Base-by-base conservation (phyloP, 1,140 invertebrate species). In the Dinoponera quadriceps region DNA sequence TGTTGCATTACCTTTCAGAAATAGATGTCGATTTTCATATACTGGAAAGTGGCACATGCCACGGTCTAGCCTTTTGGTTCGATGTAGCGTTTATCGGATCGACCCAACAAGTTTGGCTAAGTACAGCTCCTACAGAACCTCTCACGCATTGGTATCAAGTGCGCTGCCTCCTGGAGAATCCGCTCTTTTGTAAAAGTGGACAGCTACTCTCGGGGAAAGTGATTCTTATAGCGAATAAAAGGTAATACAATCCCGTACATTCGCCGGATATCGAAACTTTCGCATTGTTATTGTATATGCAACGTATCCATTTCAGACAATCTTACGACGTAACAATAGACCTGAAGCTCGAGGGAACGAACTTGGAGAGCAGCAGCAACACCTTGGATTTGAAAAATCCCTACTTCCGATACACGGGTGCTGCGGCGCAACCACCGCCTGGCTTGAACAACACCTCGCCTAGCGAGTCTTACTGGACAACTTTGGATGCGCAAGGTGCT, bases 121-220 rank as follows among this genome's bases (percentile, higher is more conserved):
- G 99, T n/a, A 99, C 99, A 25, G 96, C 99, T 9, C 99, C 99
- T 0, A 99, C 98, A 20, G 98, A 99, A 92, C 98, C 99, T n/a
- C 94, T 99, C 2, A 99, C 99, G 48, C 99, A 99, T 94, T 99
- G 99, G 99, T 99, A 99, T 94, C 99, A 99, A 96, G 99, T 99
- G 13, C 96, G 99, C 59, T 99, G 99, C 94, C 95, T 99, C 44
- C 92, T 99, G 38, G 98, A 99, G 91, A 97, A 97, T 84, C 99
- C 99, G 5, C 96, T 99, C 44, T 97, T 99, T 91, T 98, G 98
- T 48, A 99, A 99, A 95, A 97, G 98, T 93, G 99, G 99, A 2
- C 98, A 99, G 94, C 95, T 97, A 4, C 93, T 99, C 33, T 97
- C 96, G 16, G 99, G 99, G 9, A 96, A 96, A 91, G 98, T 99